Evolutionary conservation across 1,140 invertebrate genomes (phyloP).

Genomic region (Littorina saxatilis): DNA sequence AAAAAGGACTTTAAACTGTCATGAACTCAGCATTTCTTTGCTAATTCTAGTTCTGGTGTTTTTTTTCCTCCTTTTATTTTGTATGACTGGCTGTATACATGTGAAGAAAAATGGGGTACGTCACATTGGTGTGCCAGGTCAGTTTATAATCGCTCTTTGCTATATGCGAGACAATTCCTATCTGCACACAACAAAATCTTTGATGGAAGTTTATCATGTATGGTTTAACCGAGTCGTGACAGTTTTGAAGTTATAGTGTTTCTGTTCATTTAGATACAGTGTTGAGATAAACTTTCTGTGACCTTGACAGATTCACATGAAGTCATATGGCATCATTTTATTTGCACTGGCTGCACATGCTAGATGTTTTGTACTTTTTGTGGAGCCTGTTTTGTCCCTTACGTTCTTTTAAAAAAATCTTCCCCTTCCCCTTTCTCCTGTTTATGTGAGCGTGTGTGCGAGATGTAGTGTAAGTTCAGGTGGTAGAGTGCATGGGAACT

Average conservation of each 20-base stretch:
- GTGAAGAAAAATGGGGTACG: neutral
- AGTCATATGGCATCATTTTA: neutral
- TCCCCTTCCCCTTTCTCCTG: neutral
- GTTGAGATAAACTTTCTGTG: neutral
- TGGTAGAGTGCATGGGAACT: neutral
- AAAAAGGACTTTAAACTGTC: no score
- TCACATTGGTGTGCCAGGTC: neutral
- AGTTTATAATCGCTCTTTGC: neutral
- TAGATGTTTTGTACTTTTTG: constrained; percentile 16
- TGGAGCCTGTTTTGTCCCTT: neutral
- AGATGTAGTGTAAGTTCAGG: neutral
- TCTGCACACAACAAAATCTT: neutral
- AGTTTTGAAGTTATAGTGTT: neutral
- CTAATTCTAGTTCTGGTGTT: no score
- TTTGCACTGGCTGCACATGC: constrained; percentile 6
- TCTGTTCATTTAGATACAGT: neutral
- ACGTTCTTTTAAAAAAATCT: neutral
- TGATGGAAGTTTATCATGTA: neutral
- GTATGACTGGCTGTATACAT: no score
- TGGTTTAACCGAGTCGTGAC: no score
- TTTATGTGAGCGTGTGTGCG: neutral
- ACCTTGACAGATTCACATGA: no score
- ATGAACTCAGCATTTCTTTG: no score
- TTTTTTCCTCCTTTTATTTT: no score
- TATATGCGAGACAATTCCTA: neutral